Evolutionary conservation across 2,888 invertebrate genomes (phyloP), one percentile per base, ranked within the genome.

Genomic region (Heterodera filipjevi): DNA sequence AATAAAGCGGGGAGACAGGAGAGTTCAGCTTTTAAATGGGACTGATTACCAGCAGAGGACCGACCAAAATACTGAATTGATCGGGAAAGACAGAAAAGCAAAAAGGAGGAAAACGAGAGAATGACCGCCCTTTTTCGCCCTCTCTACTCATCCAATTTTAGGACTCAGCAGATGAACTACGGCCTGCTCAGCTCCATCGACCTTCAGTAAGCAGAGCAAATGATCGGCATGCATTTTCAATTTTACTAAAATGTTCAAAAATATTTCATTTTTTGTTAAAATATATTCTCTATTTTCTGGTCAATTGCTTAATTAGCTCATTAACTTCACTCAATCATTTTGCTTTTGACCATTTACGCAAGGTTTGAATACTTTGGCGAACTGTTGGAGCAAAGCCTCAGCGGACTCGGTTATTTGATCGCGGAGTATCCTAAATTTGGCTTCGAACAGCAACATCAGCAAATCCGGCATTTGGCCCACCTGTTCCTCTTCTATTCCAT

Each of bases 311-410:
- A 59, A 30, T 71, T 77, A 39, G 33, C 35, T n/a, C 6, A 66
- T 0, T 75, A n/a, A n/a, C n/a, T n/a, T n/a, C n/a, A n/a, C n/a
- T 39, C 39, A 39, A 39, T 39, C 6, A 39, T 39, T 39, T 12
- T 5, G n/a, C 59, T 59, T 59, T 59, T 59, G 6, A 3, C 27
- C 59, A 22, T 71, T 27, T 1, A 16, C 33, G 79, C 64, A 49
- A 86, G 85, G 79, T 88, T 88, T 80, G 88, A 88, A 77, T 88
- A 89, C 76, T 88, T 88, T 77, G 88, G 88, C 19, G 88, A 88
- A 74, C 78, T 88, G 6, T 80, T 88, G 59, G 88, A 88, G 73
- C 88, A 88, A 71, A 89, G 87, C 1, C 77, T 88, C 14, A 85
- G 85, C n/a, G 88, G 88, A 16, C 78, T 88, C 12, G 33, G 71